Evolutionary conservation across 2,797 vertebrate genomes (phyloP), one percentile per base, ranked within the genome.

Genomic region (Notolepis coatsorum): DNA sequence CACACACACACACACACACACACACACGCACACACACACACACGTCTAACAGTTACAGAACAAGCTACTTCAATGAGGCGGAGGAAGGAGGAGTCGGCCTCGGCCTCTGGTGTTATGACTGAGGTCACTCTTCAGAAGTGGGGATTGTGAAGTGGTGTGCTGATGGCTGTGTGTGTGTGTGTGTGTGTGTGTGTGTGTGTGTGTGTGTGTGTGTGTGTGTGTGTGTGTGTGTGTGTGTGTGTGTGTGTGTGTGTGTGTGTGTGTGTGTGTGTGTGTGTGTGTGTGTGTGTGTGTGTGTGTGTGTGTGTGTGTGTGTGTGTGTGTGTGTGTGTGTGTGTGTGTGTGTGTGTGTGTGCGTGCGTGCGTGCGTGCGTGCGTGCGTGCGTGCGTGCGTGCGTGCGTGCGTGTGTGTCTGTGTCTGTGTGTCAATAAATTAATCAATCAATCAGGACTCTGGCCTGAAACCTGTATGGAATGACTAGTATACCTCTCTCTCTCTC

Each of bases 11-110:
- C 25, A 33, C 38, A 7, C 9, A 21, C 20, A 10, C 28, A 47
- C 10, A 47, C 68, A 76, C 62, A 48, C 52, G 49, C 4, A 62
- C 53, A 57, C 30, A 33, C 25, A 50, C 45, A 53, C 42, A 52
- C 30, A 21, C 10, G 2, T 18, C 50, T 20, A 38, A 46, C 33
- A 25, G 8, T 48, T 5, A 30, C 48, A 33, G 37, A n/a, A 45
- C 45, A 27, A 53, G 39, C 49, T 35, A n/a, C 38, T 46, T 56
- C 57, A 51, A 37, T 61, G 45, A 31, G n/a, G n/a, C n/a, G 13
- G 37, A 43, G 41, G 39, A 43, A 17, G 28, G 35, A 20, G 41
- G 8, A 48, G 47, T 21, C 13, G 5, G 17, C 27, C 15, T 9
- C 7, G 33, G 52, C 41, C 15, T 68, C 25, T 37, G 42, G 23